Base-by-base conservation (phyloP, 1,140 invertebrate genomes). In the Hycleus cichorii region DNA sequence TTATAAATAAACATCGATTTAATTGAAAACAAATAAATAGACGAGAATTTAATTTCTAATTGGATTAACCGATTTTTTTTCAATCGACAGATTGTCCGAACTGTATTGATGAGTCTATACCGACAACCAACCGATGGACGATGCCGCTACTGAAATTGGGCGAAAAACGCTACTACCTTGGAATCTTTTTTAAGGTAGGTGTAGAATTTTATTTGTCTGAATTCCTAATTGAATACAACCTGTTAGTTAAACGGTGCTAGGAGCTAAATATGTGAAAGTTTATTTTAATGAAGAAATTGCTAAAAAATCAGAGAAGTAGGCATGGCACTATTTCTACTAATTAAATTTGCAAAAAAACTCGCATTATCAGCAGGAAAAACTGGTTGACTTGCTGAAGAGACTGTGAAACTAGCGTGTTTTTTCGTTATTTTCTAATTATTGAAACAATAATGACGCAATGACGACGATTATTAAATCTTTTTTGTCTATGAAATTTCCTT, bases 161-260 rank as follows among this genome's bases (percentile, higher is more conserved):
- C 12, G 88, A 91, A 68, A 93, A 93, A 72, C 76, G 86, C 70
- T 93, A 92, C 72, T 93, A 93, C 72, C 77, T 93, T 59, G 90
- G 90, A 71, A 92, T 92, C 71, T 93, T 93, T 75, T 92, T 92
- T 76, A 93, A 91, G 88, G 90, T 92, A 81, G 78, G 69, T 65
- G 8, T 27, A 42, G 10, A 42, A 42, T 32, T 32, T 7, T 7
- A 32, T 32, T 32, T 32, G 32, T 32, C 32, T 32, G 32, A 32
- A 32, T 32, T 32, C 7, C 7, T 32, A 32, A 32, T 32, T 32
- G 7, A 7, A 4, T 7, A 32, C 32, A 32, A 32, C 32, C 32
- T 32, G 32, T 32, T 32, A 7, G 32, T 32, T 32, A 32, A 32
- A 32, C 4, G 32, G 32, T 32, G 32, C 32, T 7, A 32, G 32